Conservation (phyloP, 2,888 invertebrate species). For the Parthenolecanium corni region DNA sequence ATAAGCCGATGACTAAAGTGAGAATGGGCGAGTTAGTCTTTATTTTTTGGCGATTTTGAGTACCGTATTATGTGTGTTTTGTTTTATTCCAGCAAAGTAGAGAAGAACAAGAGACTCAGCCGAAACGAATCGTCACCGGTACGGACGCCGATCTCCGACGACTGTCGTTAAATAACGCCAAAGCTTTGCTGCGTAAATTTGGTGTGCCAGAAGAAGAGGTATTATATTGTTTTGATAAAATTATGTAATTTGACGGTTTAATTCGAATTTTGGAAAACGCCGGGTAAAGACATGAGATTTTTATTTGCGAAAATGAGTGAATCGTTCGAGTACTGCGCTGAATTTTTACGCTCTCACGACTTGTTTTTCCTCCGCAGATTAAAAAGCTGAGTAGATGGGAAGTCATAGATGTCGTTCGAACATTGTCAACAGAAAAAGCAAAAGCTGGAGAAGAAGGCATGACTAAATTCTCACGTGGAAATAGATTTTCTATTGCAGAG, state of each 20-base stretch:
- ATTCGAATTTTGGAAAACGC: too few relatives aligned
- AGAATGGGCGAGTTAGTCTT: background rate
- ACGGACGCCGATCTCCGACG: constrained; percentile 96
- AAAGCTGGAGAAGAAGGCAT: constrained; percentile 96
- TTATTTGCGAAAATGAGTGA: too few relatives aligned
- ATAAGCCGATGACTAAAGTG: constrained; percentile 68
- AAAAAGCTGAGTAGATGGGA: constrained; percentile 86
- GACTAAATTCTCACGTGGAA: constrained; percentile 97
- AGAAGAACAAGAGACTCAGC: constrained; percentile 80
- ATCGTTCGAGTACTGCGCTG: too few relatives aligned
- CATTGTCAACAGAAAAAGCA: constrained; percentile 93
- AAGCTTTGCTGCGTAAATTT: constrained; percentile 85
- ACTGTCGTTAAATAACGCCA: constrained; percentile 90
- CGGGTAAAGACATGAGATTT: too few relatives aligned
- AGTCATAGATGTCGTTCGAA: constrained; percentile 96
- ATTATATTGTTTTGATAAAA: background rate
- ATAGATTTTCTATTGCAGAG: constrained; percentile 93
- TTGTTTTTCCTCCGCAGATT: constrained; percentile 43
- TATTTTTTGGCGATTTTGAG: too few relatives aligned
- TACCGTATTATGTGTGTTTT: background rate
- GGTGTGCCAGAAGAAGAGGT: constrained; percentile 90
- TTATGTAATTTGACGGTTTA: too few relatives aligned
- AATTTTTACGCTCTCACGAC: background rate
- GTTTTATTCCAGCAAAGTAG: constrained; percentile 52
- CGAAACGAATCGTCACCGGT: constrained; percentile 89